Evolutionary conservation across 2,888 invertebrate genomes (phyloP).

Genomic region (Acronicta alni): DNA sequence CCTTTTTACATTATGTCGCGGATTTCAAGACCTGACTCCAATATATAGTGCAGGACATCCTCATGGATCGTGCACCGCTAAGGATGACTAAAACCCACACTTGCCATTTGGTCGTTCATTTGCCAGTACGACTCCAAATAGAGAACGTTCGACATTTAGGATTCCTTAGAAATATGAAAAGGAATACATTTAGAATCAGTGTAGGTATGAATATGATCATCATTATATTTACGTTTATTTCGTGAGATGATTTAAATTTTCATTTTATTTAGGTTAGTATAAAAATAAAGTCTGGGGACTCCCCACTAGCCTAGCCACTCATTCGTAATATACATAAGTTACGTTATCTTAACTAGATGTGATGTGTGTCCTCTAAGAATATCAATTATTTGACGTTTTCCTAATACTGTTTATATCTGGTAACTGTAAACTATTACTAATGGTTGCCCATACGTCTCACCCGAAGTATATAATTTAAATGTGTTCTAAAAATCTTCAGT

Average conservation of each 20-base stretch:
- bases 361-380: background rate
- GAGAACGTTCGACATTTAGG: slow-evolving; percentile 3
- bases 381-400: background rate
- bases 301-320: slow-evolving; percentile 18
- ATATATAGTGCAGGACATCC: too few species aligned
- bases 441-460: background rate
- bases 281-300: slow-evolving; percentile 43
- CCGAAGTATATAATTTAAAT: background rate
- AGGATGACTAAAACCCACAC: too few species aligned
- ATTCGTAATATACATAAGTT: slow-evolving; percentile 13
- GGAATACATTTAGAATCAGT: slow-evolving; percentile 39
- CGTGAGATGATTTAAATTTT: slow-evolving; percentile 16
- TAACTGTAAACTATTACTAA: slow-evolving; percentile 8
- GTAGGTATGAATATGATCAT: slow-evolving; percentile 10
- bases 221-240: slow-evolving; percentile 11
- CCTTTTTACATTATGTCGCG: background rate
- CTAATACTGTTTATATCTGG: slow-evolving; percentile 6
- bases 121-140: too few species aligned
- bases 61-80: too few species aligned
- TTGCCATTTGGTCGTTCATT: too few species aligned
- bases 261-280: slow-evolving; percentile 14
- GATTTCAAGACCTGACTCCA: background rate
- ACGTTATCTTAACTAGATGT: slow-evolving; percentile 12
- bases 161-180: slow-evolving; percentile 25
- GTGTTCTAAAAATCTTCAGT: background rate